These are phyloP conservation scores for Callyntrura guangdongensis DNA, from an alignment of 2,888 invertebrate species.

Conservation along the genomic window DNA sequence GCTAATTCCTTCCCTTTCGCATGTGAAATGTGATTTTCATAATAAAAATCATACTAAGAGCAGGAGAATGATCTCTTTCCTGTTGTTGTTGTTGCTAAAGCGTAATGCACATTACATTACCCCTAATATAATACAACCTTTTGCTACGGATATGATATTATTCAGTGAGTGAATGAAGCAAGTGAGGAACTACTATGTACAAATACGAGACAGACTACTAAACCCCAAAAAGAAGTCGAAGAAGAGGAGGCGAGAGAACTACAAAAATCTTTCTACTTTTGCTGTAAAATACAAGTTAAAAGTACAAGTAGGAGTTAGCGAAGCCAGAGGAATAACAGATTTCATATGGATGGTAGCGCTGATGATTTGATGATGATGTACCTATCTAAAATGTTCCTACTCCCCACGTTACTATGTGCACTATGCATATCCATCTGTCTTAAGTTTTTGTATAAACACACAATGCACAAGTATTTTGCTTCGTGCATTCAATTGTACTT, in stretches of 20 bases:
- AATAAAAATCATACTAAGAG: background rate
- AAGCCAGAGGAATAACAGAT: slow-evolving; percentile 49
- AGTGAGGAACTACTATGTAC: background rate
- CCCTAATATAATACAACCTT: background rate
- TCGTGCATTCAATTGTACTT: background rate
- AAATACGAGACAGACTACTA: background rate
- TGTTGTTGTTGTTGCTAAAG: background rate
- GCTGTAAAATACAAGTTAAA: background rate
- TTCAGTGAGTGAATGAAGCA: slow-evolving; percentile 17
- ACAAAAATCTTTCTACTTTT: slow-evolving; percentile 41
- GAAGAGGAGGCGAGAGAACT: slow-evolving; percentile 51
- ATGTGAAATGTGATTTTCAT: slow-evolving; percentile 23
- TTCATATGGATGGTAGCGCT: slow-evolving; percentile 11
- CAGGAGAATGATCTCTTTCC: background rate
- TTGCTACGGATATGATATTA: background rate
- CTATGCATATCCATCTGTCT: slow-evolving; percentile 1
- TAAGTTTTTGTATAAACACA: background rate
- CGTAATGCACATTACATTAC: background rate
- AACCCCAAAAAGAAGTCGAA: background rate
- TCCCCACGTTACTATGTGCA: background rate
- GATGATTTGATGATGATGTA: background rate
- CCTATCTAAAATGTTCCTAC: slow-evolving; percentile 1
- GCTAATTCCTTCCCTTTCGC: background rate
- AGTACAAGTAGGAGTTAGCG: slow-evolving; percentile 34
- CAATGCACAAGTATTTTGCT: background rate